These are phyloP conservation scores for Pimephales promelas DNA, from an alignment of 2,113 vertebrate genomes.

Conservation along the genomic window DNA sequence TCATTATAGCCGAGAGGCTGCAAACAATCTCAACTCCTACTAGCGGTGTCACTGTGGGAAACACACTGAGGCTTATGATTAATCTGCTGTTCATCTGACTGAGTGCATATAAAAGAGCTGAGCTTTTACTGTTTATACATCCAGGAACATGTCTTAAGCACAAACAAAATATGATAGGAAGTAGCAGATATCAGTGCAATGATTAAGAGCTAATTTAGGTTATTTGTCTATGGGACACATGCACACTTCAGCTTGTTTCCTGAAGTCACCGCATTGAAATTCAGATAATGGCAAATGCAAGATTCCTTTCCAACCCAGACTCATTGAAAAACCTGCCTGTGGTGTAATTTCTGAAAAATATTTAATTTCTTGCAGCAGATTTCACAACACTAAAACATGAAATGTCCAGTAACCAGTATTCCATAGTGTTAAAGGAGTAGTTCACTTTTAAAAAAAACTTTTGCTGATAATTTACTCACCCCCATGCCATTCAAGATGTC, in stretches of 20 bases:
- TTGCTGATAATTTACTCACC: too few species aligned
- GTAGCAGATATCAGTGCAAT: background rate
- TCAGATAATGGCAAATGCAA: background rate
- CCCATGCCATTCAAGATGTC: too few species aligned
- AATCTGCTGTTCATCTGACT: conserved; percentile 34
- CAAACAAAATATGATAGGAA: background rate
- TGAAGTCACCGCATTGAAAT: background rate
- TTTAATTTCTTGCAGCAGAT: background rate
- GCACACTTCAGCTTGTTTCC: background rate
- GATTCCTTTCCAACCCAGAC: background rate
- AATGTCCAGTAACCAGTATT: too few species aligned
- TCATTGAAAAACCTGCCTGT: background rate
- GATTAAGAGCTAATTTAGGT: background rate
- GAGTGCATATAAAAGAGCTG: background rate
- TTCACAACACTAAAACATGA: background rate
- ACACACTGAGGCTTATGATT: conserved; percentile 13
- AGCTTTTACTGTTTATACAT: background rate
- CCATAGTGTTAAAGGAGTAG: too few species aligned
- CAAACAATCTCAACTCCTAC: conserved; percentile 46
- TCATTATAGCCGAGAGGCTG: conserved; percentile 29
- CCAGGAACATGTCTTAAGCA: background rate
- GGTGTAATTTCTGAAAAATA: background rate
- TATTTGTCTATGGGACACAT: background rate
- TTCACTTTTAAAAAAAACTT: too few species aligned
- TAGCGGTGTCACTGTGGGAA: conserved; percentile 24